These are phyloP conservation scores for Vanacampus margaritifer DNA, from an alignment of 2,113 vertebrate species.

Conservation along the genomic window DNA sequence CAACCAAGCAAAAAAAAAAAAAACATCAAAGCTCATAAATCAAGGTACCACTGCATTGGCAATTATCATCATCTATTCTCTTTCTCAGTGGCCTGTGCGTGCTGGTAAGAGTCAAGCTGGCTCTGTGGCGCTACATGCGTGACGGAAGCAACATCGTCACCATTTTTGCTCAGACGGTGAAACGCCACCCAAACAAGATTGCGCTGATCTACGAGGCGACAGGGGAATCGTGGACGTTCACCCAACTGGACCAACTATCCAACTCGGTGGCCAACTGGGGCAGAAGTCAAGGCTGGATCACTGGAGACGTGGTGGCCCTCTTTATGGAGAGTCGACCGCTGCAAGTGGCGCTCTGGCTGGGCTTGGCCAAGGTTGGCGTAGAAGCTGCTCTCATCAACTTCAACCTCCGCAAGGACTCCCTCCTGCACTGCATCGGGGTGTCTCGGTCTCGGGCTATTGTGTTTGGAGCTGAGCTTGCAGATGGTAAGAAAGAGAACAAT, in stretches of 20 bases:
- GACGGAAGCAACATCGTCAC: constrained; percentile 73
- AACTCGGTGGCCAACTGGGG: constrained; percentile 80
- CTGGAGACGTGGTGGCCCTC: constrained; percentile 82
- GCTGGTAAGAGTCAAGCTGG: constrained; percentile 79
- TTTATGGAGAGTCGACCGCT: constrained; percentile 86
- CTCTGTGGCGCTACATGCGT: constrained; percentile 73
- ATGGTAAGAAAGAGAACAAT: constrained; percentile 67
- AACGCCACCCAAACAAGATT: constrained; percentile 74
- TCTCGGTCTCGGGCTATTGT: constrained; percentile 79
- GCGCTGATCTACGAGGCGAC: constrained; percentile 83
- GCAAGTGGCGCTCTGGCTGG: constrained; percentile 88
- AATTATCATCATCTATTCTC: not conserved
- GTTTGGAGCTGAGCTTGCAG: constrained; percentile 81
- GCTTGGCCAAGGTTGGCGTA: constrained; percentile 81
- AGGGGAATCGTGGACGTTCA: constrained; percentile 80
- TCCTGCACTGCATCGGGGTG: constrained; percentile 79
- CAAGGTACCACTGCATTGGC: not conserved
- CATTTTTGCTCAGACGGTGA: constrained; percentile 77
- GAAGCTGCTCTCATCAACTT: constrained; percentile 86
- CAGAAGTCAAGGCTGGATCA: constrained; percentile 69
- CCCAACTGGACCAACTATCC: constrained; percentile 76
- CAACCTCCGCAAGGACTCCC: constrained; percentile 79
- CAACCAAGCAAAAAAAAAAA: not conserved
- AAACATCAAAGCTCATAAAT: not conserved
- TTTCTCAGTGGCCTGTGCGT: constrained; percentile 79